phyloP scores from a whole-genome alignment of 1,140 invertebrate species.

The Diorhabda elongata region DNA sequence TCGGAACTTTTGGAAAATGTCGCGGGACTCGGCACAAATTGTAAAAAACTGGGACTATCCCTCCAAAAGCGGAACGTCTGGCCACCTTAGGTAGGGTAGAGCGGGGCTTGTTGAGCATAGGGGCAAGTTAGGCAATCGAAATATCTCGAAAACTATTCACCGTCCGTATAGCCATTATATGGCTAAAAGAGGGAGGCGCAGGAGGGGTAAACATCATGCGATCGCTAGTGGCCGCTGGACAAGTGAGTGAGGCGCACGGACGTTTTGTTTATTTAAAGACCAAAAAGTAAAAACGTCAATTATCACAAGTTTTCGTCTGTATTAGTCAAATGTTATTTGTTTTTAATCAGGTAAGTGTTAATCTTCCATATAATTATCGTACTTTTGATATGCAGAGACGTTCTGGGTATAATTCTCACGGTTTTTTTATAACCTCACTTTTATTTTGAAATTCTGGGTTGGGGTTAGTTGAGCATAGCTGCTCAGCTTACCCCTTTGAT shows the following conservation, averaged over 20 bases:
- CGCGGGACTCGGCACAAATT: too few relatives aligned
- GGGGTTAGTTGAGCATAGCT: neutral
- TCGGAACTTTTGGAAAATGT: too few relatives aligned
- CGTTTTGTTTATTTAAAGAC: too few relatives aligned
- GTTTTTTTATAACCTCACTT: neutral
- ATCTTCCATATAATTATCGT: neutral
- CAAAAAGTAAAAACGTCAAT: too few relatives aligned
- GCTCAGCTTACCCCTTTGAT: neutral
- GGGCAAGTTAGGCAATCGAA: conserved; percentile 11
- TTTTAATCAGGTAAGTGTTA: too few relatives aligned
- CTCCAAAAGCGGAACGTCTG: too few relatives aligned
- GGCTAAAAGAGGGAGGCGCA: neutral
- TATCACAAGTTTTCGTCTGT: neutral
- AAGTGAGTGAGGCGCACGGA: too few relatives aligned
- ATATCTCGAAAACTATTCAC: conserved; percentile 7
- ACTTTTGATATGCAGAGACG: neutral
- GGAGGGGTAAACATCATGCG: neutral
- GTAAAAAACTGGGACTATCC: too few relatives aligned
- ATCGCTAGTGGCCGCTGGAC: neutral
- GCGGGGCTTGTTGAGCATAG: conserved; percentile 15
- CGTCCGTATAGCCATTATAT: neutral
- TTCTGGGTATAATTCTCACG: neutral
- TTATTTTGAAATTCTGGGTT: neutral
- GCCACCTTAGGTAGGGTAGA: neutral
- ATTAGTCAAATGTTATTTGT: neutral